phyloP scores from a whole-genome alignment of 2,797 vertebrate genomes.

The Chelmon rostratus region DNA sequence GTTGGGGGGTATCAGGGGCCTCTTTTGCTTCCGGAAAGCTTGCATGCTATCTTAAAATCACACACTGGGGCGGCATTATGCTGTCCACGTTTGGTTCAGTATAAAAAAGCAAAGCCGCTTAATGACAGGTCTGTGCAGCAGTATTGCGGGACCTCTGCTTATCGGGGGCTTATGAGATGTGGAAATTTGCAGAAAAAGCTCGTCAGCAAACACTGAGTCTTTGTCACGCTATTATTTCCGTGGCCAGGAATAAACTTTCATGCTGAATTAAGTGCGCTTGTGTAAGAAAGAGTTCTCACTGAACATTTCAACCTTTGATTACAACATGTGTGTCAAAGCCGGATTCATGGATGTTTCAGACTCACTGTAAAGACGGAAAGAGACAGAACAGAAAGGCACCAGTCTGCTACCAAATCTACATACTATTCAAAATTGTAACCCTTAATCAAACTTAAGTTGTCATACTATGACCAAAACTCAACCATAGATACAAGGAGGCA shows the following conservation, averaged over 20 bases:
- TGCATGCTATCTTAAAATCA: too few species aligned
- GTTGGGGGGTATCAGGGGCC: too few species aligned
- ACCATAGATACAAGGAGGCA: not conserved
- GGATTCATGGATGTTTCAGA: not conserved
- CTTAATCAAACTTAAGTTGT: not conserved
- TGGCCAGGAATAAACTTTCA: not conserved
- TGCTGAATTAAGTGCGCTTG: not conserved
- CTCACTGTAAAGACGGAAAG: not conserved
- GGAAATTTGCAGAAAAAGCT: too few species aligned
- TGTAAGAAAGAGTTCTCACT: not conserved
- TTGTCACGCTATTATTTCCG: not conserved
- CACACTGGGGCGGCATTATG: too few species aligned
- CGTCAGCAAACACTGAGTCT: too few species aligned
- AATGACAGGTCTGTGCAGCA: too few species aligned
- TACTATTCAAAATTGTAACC: not conserved
- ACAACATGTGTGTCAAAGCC: not conserved
- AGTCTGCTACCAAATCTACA: not conserved
- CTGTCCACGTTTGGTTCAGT: too few species aligned
- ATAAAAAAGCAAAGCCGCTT: too few species aligned
- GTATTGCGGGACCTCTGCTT: too few species aligned
- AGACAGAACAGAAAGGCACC: not conserved
- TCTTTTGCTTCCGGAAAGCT: too few species aligned
- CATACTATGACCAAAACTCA: not conserved
- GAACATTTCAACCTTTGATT: not conserved
- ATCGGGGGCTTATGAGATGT: too few species aligned